Conservation (phyloP, 2,113 vertebrate species). For the Saguinus imperator region DNA sequence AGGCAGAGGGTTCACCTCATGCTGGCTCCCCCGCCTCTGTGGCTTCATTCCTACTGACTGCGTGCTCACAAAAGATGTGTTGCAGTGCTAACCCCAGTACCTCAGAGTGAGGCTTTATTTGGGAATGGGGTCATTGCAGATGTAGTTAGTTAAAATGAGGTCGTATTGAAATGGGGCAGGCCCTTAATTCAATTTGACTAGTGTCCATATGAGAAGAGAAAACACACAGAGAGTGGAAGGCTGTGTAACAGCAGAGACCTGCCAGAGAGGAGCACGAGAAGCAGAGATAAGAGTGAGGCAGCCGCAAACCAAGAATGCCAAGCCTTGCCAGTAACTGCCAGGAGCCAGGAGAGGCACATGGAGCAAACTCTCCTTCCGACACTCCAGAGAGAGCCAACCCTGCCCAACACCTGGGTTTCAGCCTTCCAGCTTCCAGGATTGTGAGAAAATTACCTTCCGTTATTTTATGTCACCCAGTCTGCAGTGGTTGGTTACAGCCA, state of each 20-base stretch:
- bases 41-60: neutral
- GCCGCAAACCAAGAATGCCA: accelerated
- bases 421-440: neutral
- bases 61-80: neutral
- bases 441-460: neutral
- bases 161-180: neutral
- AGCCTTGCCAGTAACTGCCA: neutral
- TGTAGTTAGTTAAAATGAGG: neutral
- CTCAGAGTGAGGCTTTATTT: neutral
- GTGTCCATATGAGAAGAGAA: neutral
- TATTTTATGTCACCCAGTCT: neutral
- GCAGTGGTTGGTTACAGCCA: neutral
- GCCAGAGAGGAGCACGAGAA: accelerated
- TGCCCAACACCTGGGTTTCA: neutral
- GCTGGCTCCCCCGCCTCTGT: neutral
- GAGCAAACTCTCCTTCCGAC: neutral
- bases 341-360: accelerated
- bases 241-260: accelerated
- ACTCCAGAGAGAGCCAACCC: neutral
- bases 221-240: neutral
- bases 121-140: neutral
- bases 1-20: neutral
- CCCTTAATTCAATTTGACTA: neutral
- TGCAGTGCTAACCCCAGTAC: neutral
- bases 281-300: accelerated